phyloP scores from a whole-genome alignment of 2,113 vertebrate genomes.

The Oenanthe oenanthe region DNA sequence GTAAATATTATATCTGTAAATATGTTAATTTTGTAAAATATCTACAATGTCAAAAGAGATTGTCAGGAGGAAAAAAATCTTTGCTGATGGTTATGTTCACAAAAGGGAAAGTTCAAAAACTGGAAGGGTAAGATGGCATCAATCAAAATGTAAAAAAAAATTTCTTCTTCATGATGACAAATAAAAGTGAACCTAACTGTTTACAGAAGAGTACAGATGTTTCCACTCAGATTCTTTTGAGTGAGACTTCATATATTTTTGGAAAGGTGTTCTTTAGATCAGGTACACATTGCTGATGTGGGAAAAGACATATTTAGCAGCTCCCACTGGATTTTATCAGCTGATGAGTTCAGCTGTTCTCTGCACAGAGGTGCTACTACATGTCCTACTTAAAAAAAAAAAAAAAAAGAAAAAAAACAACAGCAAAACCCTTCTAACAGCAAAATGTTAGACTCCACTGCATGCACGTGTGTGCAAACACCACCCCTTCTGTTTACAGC shows the following conservation, averaged over 20 bases:
- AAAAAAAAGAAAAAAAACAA: not conserved
- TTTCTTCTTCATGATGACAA: not conserved
- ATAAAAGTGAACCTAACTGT: not conserved
- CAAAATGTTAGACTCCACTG: accelerated
- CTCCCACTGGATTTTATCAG: accelerated
- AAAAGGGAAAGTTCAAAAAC: not conserved
- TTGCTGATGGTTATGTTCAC: not conserved
- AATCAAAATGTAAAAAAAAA: not conserved
- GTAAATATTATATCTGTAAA: too few relatives aligned
- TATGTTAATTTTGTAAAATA: not conserved
- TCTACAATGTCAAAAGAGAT: not conserved
- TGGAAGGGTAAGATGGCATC: not conserved
- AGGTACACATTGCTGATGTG: accelerated
- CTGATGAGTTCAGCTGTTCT: not conserved
- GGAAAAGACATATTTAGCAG: not conserved
- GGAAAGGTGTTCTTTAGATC: not conserved
- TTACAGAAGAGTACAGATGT: not conserved
- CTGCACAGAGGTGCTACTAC: not conserved
- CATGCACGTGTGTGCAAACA: accelerated
- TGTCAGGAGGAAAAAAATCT: not conserved
- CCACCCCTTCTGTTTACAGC: not conserved
- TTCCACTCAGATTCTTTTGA: not conserved
- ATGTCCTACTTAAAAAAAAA: not conserved
- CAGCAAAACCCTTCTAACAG: not conserved
- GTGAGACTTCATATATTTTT: not conserved